Base-by-base conservation (phyloP, 2,113 vertebrate genomes). In the Petromus typicus region DNA sequence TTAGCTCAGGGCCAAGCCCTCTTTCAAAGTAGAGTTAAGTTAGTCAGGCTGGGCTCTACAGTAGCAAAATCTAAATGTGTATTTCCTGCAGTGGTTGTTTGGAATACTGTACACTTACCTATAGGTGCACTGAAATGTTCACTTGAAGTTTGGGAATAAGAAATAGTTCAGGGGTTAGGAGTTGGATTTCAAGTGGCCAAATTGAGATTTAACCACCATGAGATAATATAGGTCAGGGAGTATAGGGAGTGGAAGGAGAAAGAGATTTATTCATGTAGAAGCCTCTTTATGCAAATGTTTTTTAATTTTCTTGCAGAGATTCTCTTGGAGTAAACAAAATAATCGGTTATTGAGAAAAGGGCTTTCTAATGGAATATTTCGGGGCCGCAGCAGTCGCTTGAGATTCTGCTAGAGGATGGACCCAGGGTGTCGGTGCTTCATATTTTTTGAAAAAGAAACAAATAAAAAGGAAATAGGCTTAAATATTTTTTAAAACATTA, bases 391-490 rank as follows among this genome's bases (percentile, higher is more conserved):
- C 22, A 73, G 25, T 12, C 40, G 71, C 51, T n/a, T 83, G 18
- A 91, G 40, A 27, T 86, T 79, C 56, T 93, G 61, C 25, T 25
- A 48, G 27, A 30, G 43, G 54, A 34, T 23, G 45, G 25, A 84
- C 59, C 40, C 67, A 48, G 51, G 79, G 51, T 93, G 83, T 63
- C 61, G 64, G 11, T 69, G 40, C 23, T 89, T 91, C 43, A 25
- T 57, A 75, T 75, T 48, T 87, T 91, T 91, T 61, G 45, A 9
- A 34, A 69, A 75, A 83, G 85, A 78, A 79, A 94, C 32, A 82
- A 84, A 56, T 76, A 67, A 1, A 27, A 96, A 54, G 9, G 82
- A 78, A 86, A 16, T 43, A 80, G 82, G 17, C 10, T 51, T 57
- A 25, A 30, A 14, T 80, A 3, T n/a, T 79, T 56, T 79, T 51